A percentile compares a stretch with the other conserved stretches of the same genome.
Evolutionary conservation across 35 echinoderm and acorn worm species (phyloP).

Genomic region (Heliocidaris erythrogramma): DNA sequence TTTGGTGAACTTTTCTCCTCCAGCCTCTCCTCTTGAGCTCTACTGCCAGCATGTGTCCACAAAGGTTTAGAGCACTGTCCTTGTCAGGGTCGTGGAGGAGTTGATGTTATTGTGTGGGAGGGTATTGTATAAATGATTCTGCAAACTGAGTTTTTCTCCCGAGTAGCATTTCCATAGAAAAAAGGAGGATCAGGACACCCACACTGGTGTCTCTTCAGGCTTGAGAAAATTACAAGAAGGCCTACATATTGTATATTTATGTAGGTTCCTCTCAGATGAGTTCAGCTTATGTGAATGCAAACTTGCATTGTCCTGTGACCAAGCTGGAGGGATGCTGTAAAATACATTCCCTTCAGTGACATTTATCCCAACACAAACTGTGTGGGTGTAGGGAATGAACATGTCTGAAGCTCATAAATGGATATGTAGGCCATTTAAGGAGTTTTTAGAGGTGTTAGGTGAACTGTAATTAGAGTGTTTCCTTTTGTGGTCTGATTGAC

Average conservation of each 20-base stretch:
- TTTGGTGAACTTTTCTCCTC: conserved; percentile 21
- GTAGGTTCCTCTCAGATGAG: neutral
- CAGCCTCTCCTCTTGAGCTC: conserved; percentile 7
- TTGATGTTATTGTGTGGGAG: neutral
- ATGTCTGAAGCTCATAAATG: neutral
- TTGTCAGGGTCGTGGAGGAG: neutral
- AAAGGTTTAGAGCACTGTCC: conserved; percentile 5
- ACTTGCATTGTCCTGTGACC: neutral
- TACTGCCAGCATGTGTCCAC: conserved; percentile 40
- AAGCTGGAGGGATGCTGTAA: neutral
- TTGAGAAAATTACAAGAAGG: neutral
- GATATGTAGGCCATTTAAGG: neutral
- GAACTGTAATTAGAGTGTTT: too few relatives aligned
- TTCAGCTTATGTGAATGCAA: neutral
- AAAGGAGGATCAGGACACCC: neutral
- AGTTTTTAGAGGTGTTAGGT: too few relatives aligned
- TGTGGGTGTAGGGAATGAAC: conserved; percentile 3
- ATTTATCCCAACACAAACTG: neutral
- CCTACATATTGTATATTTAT: neutral
- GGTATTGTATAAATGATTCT: neutral
- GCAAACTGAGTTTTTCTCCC: neutral
- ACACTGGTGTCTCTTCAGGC: neutral
- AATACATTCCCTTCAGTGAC: neutral
- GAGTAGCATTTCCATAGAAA: neutral
- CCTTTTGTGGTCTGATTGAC: too few relatives aligned